phyloP scores from a whole-genome alignment of 2,797 vertebrate genomes.

The Dromococcyx pavoninus region DNA sequence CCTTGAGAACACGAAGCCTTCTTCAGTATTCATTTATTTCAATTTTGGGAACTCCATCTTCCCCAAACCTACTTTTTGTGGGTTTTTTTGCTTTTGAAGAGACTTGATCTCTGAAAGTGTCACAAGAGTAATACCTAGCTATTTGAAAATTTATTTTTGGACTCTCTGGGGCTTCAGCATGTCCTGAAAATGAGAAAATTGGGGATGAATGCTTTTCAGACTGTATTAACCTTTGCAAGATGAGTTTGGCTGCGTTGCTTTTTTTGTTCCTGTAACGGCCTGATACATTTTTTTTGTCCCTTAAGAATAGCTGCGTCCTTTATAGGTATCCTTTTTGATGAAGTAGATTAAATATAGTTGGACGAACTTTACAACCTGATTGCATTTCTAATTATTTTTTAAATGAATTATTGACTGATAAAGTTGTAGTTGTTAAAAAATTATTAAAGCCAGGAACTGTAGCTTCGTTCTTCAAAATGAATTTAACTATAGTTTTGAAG shows the following conservation, averaged over 20 bases:
- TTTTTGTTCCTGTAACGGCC: slow-evolving; percentile 54
- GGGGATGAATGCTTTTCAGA: slow-evolving; percentile 66
- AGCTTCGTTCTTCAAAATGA: slow-evolving; percentile 20
- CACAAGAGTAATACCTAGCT: not conserved
- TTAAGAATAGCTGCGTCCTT: slow-evolving; percentile 42
- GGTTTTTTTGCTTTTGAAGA: not conserved
- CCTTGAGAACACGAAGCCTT: not conserved
- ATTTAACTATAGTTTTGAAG: not conserved
- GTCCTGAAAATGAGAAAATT: slow-evolving; percentile 60
- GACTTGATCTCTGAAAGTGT: not conserved
- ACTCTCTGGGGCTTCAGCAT: slow-evolving; percentile 66
- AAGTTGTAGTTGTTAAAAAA: not conserved
- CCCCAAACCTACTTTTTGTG: not conserved
- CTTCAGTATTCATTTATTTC: not conserved
- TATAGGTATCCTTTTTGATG: slow-evolving; percentile 43
- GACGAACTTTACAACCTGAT: slow-evolving; percentile 61
- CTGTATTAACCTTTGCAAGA: slow-evolving; percentile 75
- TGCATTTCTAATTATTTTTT: slow-evolving; percentile 66
- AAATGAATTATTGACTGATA: slow-evolving; percentile 46
- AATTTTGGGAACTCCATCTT: not conserved
- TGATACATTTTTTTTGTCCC: slow-evolving; percentile 47
- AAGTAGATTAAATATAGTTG: slow-evolving; percentile 57
- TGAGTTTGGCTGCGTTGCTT: slow-evolving; percentile 57
- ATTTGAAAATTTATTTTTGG: slow-evolving; percentile 36
- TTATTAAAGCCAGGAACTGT: not conserved